phyloP scores from a whole-genome alignment of 2,797 vertebrate species.

The Acanthurus lineatus region DNA sequence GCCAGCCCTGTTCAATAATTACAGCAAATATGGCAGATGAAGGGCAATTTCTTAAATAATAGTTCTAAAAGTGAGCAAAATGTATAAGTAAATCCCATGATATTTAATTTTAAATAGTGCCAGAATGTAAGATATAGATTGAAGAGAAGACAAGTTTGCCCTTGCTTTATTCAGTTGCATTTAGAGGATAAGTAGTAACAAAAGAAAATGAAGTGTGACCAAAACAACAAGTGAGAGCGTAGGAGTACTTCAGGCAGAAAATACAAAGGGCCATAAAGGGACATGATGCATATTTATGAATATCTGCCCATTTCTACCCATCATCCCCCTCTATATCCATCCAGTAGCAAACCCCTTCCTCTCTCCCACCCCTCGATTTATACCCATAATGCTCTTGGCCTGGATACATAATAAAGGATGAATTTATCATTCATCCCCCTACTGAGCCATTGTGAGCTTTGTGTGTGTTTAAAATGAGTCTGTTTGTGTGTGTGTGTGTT shows the following conservation, averaged over 20 bases:
- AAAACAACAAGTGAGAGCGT: constrained; percentile 42
- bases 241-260: constrained; percentile 29
- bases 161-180: background rate
- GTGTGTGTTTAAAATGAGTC: constrained; percentile 40
- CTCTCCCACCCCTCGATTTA: constrained; percentile 32
- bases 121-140: background rate
- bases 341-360: constrained; percentile 20
- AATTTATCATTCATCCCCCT: constrained; percentile 67
- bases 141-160: constrained; percentile 6
- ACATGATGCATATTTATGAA: constrained; percentile 72
- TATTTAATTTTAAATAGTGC: constrained; percentile 18
- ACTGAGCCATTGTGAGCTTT: constrained; percentile 68
- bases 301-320: constrained; percentile 52
- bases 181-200: background rate
- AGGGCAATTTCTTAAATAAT: constrained; percentile 31
- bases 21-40: constrained; percentile 44
- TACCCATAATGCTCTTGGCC: constrained; percentile 73
- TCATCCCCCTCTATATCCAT: constrained; percentile 20
- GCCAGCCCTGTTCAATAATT: constrained; percentile 53
- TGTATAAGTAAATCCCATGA: constrained; percentile 15
- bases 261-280: constrained; percentile 47
- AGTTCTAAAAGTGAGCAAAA: constrained; percentile 13
- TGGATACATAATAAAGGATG: constrained; percentile 73
- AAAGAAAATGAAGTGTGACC: constrained; percentile 13
- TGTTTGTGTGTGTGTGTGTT: constrained; percentile 16